Evolutionary conservation across 2,888 invertebrate genomes (phyloP).

Genomic region (Theretra japonica): DNA sequence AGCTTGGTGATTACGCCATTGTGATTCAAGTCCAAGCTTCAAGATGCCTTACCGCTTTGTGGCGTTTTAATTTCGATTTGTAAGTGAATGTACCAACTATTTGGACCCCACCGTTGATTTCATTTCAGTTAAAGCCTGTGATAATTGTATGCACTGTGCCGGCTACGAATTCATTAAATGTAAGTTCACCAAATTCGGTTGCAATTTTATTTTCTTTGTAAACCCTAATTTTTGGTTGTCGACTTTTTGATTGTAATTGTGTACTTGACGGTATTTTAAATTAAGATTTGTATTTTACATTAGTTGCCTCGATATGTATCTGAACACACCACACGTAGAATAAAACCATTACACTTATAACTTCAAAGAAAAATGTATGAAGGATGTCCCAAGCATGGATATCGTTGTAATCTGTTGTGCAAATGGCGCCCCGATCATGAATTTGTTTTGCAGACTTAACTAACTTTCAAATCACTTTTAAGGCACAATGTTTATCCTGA

Average conservation of each 20-base stretch:
- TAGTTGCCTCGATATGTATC: not conserved
- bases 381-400: not conserved
- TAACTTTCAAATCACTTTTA: too few species aligned
- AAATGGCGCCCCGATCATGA: too few species aligned
- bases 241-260: not conserved
- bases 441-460: too few species aligned
- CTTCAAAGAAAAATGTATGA: not conserved
- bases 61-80: slow-evolving; percentile 49
- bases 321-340: not conserved
- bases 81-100: slow-evolving; percentile 42
- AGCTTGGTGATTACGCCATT: slow-evolving; percentile 41
- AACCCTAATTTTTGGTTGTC: not conserved
- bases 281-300: not conserved
- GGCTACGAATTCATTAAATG: slow-evolving; percentile 15
- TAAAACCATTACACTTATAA: not conserved
- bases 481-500: too few species aligned
- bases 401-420: not conserved
- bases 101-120: slow-evolving; percentile 57
- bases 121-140: slow-evolving; percentile 55
- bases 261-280: not conserved
- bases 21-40: slow-evolving; percentile 40
- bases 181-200: not conserved
- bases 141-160: slow-evolving; percentile 45
- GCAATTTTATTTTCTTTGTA: not conserved
- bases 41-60: slow-evolving; percentile 71